phyloP scores from a whole-genome alignment of 1,140 invertebrate genomes.

The Neodiprion virginianus region DNA sequence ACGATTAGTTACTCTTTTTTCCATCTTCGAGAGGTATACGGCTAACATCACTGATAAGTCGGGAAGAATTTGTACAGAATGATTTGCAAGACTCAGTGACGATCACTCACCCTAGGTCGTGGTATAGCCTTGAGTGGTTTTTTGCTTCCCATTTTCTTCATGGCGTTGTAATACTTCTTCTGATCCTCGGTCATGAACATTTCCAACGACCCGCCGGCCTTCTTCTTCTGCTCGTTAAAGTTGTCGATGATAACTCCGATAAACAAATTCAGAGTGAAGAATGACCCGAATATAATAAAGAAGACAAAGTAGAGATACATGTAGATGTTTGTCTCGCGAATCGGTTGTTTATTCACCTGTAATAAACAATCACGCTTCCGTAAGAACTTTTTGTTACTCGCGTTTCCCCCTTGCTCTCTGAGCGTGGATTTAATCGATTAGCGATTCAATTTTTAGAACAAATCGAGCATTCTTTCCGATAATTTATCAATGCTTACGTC shows the following conservation, averaged over 20 bases:
- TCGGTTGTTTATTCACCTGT: conserved; percentile 89
- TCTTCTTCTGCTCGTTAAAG: conserved; percentile 99
- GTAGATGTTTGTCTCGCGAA: conserved; percentile 92
- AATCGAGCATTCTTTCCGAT: background rate
- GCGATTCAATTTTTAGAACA: conserved; percentile 15
- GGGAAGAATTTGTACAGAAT: too few relatives aligned
- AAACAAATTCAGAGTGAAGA: conserved; percentile 97
- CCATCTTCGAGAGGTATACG: too few relatives aligned
- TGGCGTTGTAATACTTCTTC: conserved; percentile 99
- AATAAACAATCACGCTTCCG: conserved; percentile 41
- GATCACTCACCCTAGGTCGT: conserved; percentile 82
- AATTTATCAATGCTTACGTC: conserved; percentile 68
- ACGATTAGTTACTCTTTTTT: background rate
- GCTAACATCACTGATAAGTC: too few relatives aligned
- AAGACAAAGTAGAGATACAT: conserved; percentile 99
- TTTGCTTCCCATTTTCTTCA: conserved; percentile 99
- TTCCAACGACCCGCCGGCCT: conserved; percentile 96
- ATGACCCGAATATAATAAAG: conserved; percentile 97
- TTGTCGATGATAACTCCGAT: conserved; percentile 99
- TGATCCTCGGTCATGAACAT: conserved; percentile 99
- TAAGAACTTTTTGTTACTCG: too few relatives aligned
- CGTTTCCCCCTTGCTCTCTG: too few relatives aligned
- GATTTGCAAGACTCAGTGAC: background rate
- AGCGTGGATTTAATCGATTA: too few relatives aligned
- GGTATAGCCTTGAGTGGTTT: conserved; percentile 98